A percentile compares a stretch with the other conserved stretches of the same genome.
Evolutionary conservation across 2,797 vertebrate species (phyloP).

Genomic region (Cossypha niveicapilla): DNA sequence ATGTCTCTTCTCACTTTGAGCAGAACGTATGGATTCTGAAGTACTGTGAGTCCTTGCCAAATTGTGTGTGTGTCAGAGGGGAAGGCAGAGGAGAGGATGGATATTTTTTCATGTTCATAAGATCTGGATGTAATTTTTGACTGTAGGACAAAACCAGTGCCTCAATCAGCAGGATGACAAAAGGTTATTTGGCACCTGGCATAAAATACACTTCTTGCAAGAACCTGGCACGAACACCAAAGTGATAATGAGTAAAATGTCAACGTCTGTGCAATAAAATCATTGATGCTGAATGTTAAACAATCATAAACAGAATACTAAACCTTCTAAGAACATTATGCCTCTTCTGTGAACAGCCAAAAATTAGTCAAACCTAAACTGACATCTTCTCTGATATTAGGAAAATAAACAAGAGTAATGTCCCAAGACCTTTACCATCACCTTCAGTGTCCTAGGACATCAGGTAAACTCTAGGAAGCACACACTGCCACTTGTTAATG

Average conservation of each 20-base stretch:
- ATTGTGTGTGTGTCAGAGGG: background rate
- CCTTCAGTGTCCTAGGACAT: conserved; percentile 13
- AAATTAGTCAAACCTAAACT: conserved; percentile 14
- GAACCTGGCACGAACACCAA: conserved; percentile 62
- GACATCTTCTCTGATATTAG: background rate
- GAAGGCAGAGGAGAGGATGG: conserved; percentile 4
- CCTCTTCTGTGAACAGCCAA: conserved; percentile 9
- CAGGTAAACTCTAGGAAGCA: conserved; percentile 46
- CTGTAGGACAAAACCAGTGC: conserved; percentile 68
- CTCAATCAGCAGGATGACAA: conserved; percentile 73
- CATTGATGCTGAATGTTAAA: conserved; percentile 73
- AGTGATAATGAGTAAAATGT: conserved; percentile 74
- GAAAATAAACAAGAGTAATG: conserved; percentile 8
- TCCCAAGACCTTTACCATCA: background rate
- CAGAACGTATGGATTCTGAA: conserved; percentile 23
- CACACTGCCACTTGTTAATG: conserved; percentile 55
- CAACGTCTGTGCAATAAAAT: conserved; percentile 71
- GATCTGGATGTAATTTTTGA: conserved; percentile 68
- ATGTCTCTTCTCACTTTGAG: background rate
- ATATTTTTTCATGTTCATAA: conserved; percentile 14
- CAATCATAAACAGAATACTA: conserved; percentile 69
- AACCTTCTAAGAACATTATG: conserved; percentile 56
- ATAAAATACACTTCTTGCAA: conserved; percentile 65
- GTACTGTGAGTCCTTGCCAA: conserved; percentile 23
- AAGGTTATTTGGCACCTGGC: conserved; percentile 76